Conservation (phyloP, 2,113 vertebrate species). For the Takifugu flavidus region DNA sequence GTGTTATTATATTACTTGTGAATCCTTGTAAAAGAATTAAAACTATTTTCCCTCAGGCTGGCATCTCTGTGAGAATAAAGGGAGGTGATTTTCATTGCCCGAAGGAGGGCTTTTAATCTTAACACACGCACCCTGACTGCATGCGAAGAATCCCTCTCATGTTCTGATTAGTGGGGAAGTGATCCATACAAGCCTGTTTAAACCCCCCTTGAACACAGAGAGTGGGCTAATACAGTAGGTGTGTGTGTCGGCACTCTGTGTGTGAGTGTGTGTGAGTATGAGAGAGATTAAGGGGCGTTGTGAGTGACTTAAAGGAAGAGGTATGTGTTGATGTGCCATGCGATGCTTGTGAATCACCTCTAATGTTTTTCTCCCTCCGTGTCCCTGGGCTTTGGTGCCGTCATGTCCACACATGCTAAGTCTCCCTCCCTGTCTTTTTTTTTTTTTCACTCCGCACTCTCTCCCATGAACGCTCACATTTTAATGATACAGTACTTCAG, state of each 20-base stretch:
- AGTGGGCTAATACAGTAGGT: slow-evolving; percentile 3
- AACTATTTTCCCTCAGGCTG: background rate
- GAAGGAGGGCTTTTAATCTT: slow-evolving; percentile 29
- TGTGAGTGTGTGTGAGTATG: slow-evolving; percentile 27
- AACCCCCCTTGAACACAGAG: slow-evolving; percentile 7
- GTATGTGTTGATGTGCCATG: slow-evolving; percentile 71
- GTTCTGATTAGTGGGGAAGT: slow-evolving; percentile 43
- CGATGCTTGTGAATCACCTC: slow-evolving; percentile 65
- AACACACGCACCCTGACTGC: slow-evolving; percentile 18
- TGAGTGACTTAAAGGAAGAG: slow-evolving; percentile 58
- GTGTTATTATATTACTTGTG: background rate
- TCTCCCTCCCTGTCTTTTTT: slow-evolving; percentile 6
- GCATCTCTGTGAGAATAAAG: slow-evolving; percentile 1
- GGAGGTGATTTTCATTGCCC: slow-evolving; percentile 22
- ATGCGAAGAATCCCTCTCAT: slow-evolving; percentile 53
- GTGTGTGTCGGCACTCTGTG: slow-evolving; percentile 5
- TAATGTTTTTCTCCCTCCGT: slow-evolving; percentile 73
- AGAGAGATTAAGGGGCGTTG: slow-evolving; percentile 48
- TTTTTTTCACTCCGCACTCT: slow-evolving; percentile 31
- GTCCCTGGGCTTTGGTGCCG: slow-evolving; percentile 54
- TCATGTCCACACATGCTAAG: slow-evolving; percentile 66
- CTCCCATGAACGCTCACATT: slow-evolving; percentile 28
- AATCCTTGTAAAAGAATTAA: slow-evolving; percentile 1
- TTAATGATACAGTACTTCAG: slow-evolving; percentile 23
- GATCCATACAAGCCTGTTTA: slow-evolving; percentile 45